Base-by-base conservation (phyloP, 1,140 invertebrate genomes). In the Druon quercuslanigerum region DNA sequence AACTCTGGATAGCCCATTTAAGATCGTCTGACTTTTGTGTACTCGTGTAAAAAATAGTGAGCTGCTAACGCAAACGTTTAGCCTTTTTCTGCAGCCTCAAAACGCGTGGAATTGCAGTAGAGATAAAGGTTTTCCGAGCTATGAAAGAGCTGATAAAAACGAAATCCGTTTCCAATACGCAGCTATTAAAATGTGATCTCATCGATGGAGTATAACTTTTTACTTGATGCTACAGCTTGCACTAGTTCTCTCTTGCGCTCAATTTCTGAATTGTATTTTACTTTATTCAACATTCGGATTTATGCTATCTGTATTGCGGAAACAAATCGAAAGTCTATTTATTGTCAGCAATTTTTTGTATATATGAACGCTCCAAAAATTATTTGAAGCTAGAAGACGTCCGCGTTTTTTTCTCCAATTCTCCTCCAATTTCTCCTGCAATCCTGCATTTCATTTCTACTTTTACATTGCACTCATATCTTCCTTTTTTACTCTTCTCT, bases 91-190 rank as follows among this genome's bases (percentile, higher is more conserved):
- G 52, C 16, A n/a, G 52, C 52, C 16, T 19, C 52, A 17, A 54
- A 54, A 54, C 20, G 25, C 16, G 12, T 16, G 12, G 16, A 40
- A 40, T 66, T 40, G 60, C 60, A 66, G 60, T 66, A 33, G 60
- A 66, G 60, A 66, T 66, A 66, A 66, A 66, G 33, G 60, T 33
- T 66, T 66, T 66, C 60, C 60, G 40, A 66, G 60, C 33, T 8
- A 66, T 46, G 60, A 66, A 66, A 20, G 25, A 66, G 33, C 73
- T 54, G 71, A 71, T 78, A 83, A 83, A 84, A 81, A 82, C 81
- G 76, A 76, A 84, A 84, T 84, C 83, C 83, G 70, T 84, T 84
- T 84, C 80, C 82, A 75, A 84, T 84, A 84, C 77, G 71, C 71
- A 50, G 75, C 72, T 77, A 84, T 84, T 82, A 82, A 84, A 84